phyloP scores from a whole-genome alignment of 2,888 invertebrate species.

The Andrena flavipes region DNA sequence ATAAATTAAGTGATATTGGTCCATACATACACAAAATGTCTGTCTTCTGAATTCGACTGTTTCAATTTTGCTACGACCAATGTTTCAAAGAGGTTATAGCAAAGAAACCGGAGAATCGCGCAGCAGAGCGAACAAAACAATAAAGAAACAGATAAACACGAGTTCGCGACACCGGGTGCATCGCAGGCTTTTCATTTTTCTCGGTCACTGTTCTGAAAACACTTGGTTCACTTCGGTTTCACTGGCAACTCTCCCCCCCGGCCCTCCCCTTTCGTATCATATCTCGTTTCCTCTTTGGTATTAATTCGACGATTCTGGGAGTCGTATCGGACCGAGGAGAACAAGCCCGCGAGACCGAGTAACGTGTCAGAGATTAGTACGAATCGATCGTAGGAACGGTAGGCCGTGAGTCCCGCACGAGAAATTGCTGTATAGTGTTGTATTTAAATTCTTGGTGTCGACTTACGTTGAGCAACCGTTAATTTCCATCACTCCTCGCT shows the following conservation, averaged over 20 bases:
- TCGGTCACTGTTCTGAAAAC: constrained; percentile 16
- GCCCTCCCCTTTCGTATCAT: not conserved
- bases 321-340: not conserved
- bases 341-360: not conserved
- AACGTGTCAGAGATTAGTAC: constrained; percentile 25
- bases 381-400: not conserved
- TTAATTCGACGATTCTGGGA: constrained; percentile 15
- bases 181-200: constrained; percentile 12
- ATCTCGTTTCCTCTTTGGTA: constrained; percentile 34
- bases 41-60: not conserved
- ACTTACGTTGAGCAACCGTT: constrained; percentile 34
- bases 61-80: not conserved
- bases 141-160: not conserved
- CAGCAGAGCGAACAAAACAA: not conserved
- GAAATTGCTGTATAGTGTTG: constrained; percentile 14
- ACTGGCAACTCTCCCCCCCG: constrained; percentile 6
- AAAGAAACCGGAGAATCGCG: not conserved
- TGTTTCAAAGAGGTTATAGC: not conserved
- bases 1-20: not conserved
- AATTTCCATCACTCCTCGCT: constrained; percentile 37
- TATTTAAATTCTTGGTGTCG: constrained; percentile 22
- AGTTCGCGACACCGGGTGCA: not conserved
- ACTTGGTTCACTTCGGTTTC: constrained; percentile 15
- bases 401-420: constrained; percentile 12
- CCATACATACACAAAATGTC: not conserved